phyloP scores from a whole-genome alignment of 2,888 invertebrate species.

The Tetragonula carbonaria region DNA sequence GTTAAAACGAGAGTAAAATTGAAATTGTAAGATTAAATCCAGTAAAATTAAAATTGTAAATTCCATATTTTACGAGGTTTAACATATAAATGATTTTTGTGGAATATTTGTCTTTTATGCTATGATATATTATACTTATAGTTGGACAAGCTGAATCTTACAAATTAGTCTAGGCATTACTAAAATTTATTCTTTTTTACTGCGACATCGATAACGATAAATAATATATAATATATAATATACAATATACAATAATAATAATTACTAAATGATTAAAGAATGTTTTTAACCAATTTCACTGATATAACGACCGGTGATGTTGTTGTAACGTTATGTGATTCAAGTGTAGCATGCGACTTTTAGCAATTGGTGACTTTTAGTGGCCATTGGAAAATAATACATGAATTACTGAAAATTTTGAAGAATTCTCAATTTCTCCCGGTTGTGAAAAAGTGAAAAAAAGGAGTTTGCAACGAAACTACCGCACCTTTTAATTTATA shows the following conservation, averaged over 20 bases:
- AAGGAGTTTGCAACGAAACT: neutral
- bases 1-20: too few relatives aligned
- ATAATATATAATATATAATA: neutral
- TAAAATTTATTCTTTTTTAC: neutral
- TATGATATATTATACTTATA: neutral
- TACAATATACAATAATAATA: neutral
- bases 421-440: neutral
- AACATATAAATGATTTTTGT: neutral
- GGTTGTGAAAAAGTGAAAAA: neutral
- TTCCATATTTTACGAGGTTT: neutral
- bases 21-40: too few relatives aligned
- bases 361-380: too few relatives aligned
- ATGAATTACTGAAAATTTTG: neutral
- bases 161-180: neutral
- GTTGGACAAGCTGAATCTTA: neutral
- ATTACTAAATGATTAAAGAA: neutral
- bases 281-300: neutral
- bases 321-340: too few relatives aligned
- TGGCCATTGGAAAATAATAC: too few relatives aligned
- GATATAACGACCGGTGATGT: too few relatives aligned
- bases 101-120: neutral
- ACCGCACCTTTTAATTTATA: neutral
- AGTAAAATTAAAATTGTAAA: too few relatives aligned
- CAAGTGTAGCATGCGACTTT: too few relatives aligned
- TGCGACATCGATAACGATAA: neutral